Percentiles rank a stretch among this genome's conserved stretches.
Conservation (phyloP, 2,888 invertebrate species). For the Rhamphomyia laevipes region DNA sequence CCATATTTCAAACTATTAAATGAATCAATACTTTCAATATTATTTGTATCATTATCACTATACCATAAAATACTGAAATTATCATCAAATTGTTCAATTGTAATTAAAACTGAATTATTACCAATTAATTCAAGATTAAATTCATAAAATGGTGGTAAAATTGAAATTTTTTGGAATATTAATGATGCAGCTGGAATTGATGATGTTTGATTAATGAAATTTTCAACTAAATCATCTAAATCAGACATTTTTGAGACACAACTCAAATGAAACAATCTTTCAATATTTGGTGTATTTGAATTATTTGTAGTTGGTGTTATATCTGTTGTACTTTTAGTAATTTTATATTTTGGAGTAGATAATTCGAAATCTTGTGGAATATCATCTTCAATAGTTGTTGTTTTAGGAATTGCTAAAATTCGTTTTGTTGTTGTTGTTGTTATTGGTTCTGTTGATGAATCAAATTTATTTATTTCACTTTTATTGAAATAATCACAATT, state of each 20-base stretch:
- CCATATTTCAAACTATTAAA: background rate
- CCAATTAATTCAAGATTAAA: slow-evolving; percentile 20
- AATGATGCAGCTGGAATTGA: background rate
- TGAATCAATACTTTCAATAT: no score
- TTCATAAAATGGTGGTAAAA: slow-evolving; percentile 20
- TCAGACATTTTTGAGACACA: background rate
- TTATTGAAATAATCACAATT: background rate
- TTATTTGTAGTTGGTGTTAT: background rate
- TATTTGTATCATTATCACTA: slow-evolving; percentile 15
- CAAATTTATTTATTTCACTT: background rate
- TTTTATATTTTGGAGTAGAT: background rate
- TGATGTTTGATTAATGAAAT: no score
- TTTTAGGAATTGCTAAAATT: background rate
- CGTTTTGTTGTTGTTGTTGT: slow-evolving; percentile 11
- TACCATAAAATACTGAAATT: slow-evolving; percentile 28
- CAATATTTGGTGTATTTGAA: background rate
- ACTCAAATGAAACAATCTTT: slow-evolving; percentile 4
- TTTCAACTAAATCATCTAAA: background rate
- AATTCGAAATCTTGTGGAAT: background rate
- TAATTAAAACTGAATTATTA: slow-evolving; percentile 20
- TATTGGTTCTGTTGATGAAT: background rate
- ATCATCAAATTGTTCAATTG: slow-evolving; percentile 15
- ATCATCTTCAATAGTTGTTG: background rate
- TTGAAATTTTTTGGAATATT: background rate
- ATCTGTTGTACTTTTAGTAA: background rate